Base-by-base conservation (phyloP, 2,888 invertebrate genomes). In the Drosophila prostipennis region DNA sequence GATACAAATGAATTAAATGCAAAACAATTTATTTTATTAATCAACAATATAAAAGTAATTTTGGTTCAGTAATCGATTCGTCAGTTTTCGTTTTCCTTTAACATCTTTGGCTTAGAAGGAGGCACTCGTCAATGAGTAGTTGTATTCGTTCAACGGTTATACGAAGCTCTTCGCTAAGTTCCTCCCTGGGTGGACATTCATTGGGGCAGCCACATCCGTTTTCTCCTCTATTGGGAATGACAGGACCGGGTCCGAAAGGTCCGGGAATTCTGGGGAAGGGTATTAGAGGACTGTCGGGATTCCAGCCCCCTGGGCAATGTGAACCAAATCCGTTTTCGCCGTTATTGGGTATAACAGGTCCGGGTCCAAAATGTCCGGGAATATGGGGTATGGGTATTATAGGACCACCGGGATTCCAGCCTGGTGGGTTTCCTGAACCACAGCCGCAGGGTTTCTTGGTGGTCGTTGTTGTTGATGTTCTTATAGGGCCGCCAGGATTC, bases 261-360 rank as follows among this genome's bases (percentile, higher is more conserved):
- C 29, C 45, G 1, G 45, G 45, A 45, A 45, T 45, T 45, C n/a
- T 26, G n/a, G 45, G 51, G 8, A 14, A 6, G 8, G 51, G 37
- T 51, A 40, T 40, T 29, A 14, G 1, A 14, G 26, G 52, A 39
- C 39, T 2, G 1, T 23, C 51, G 7, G 51, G 37, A 23, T 13
- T n/a, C n/a, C 26, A 23, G 13, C 43, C 43, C 3, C 6, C 16
- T 5, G 23, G 43, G 43, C 43, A 43, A 6, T 43, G 13, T 13
- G 43, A 11, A 23, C 16, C 23, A 6, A 43, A 43, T 43, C 8
- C 19, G 8, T 16, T 7, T 16, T 37, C 2, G 11, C n/a, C 29
- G 3, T n/a, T 32, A 2, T 19, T 29, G 7, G n/a, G 37, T n/a
- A n/a, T 37, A 7, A 10, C 51, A 7, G 56, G 16, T 6, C 45